Percentiles rank a stretch among this genome's conserved stretches.
These are phyloP conservation scores for Clarias gariepinus DNA, from an alignment of 2,113 vertebrate species.

Conservation along the genomic window DNA sequence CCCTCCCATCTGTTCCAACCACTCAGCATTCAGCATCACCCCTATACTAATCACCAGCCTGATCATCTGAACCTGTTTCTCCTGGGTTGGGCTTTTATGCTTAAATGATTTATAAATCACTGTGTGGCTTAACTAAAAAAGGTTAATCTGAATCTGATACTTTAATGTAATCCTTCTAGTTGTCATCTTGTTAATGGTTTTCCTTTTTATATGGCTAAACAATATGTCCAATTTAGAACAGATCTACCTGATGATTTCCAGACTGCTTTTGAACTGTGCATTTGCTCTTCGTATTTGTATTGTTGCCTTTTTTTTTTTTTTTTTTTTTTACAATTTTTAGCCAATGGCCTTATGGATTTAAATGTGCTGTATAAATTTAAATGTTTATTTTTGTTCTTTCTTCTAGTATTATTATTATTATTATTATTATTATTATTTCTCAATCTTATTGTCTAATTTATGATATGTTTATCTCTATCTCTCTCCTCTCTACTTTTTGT, in stretches of 20 bases:
- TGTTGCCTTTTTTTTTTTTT: neutral
- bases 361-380: neutral
- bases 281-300: neutral
- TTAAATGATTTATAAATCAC: too few species aligned
- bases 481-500: conserved; percentile 28
- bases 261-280: neutral
- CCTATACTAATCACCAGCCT: too few species aligned
- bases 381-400: too few species aligned
- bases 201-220: neutral
- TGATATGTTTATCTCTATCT: conserved; percentile 18
- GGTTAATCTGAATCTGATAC: too few species aligned
- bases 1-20: too few species aligned
- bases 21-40: too few species aligned
- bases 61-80: too few species aligned
- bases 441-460: neutral
- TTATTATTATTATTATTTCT: neutral
- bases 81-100: too few species aligned
- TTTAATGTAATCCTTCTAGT: neutral
- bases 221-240: neutral
- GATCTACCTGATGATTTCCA: neutral
- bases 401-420: neutral
- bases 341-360: neutral
- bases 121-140: too few species aligned
- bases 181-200: neutral
- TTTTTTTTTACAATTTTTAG: neutral